A percentile compares a stretch with the other conserved stretches of the same genome.
Evolutionary conservation across 2,797 vertebrate genomes (phyloP).

Genomic region (Macroramphosus scolopax): DNA sequence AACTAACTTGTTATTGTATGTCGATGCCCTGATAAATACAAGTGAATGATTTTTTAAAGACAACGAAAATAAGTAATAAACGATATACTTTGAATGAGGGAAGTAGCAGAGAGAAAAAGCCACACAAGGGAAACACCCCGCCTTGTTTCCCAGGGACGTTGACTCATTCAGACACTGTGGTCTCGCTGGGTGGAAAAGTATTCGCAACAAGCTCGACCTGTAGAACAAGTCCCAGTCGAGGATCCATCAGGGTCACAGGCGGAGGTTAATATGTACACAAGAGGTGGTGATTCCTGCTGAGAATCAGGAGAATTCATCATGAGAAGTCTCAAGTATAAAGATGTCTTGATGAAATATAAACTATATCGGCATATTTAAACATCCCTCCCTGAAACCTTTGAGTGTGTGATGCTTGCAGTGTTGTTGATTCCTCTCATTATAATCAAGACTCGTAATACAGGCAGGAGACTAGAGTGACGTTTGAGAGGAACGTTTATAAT

Average conservation of each 20-base stretch:
- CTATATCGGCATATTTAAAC: not conserved
- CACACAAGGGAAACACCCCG: slow-evolving; percentile 1
- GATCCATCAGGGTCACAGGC: slow-evolving; percentile 2
- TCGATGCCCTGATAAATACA: slow-evolving; percentile 1
- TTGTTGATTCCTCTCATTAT: no score
- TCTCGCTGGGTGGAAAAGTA: slow-evolving; percentile 1
- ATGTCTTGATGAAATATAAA: not conserved
- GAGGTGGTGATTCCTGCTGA: not conserved
- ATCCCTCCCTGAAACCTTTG: not conserved
- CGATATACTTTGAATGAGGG: no score
- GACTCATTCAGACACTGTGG: slow-evolving; percentile 15
- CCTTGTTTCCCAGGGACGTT: slow-evolving; percentile 18
- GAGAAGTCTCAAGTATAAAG: not conserved
- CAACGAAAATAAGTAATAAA: not conserved
- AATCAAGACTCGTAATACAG: no score
- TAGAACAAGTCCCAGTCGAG: slow-evolving; percentile 13
- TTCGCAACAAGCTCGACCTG: slow-evolving; percentile 39
- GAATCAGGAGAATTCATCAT: no score
- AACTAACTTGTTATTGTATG: slow-evolving; percentile 2
- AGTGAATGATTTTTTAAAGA: slow-evolving; percentile 34
- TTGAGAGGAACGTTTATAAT: no score
- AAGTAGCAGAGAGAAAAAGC: not conserved
- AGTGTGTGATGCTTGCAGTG: no score
- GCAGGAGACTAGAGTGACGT: no score
- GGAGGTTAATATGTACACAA: not conserved